Evolutionary conservation across 23 tunicate genomes (phyloP).

Genomic region (Oikopleura albicans): DNA sequence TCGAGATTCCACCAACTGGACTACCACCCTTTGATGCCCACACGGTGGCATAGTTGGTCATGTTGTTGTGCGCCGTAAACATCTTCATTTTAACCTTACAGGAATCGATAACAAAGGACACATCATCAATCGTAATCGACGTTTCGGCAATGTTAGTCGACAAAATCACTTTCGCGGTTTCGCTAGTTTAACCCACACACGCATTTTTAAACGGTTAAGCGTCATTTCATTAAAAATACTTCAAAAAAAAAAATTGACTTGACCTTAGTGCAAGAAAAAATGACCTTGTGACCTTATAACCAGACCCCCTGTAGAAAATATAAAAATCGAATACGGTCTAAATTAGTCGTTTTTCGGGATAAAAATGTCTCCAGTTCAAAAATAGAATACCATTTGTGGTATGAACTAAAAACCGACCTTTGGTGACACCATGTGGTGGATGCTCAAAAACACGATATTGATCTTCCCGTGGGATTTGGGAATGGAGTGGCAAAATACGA

Average conservation of each 20-base stretch:
- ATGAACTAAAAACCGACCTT: constrained; percentile 25
- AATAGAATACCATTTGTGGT: background rate
- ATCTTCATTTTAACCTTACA: constrained; percentile 96
- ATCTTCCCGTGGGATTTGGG: constrained; percentile 88
- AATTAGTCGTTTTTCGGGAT: background rate
- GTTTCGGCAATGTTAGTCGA: constrained; percentile 91
- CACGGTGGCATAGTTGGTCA: constrained; percentile 96
- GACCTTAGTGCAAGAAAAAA: too few relatives aligned
- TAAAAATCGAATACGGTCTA: too few relatives aligned
- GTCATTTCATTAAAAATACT: too few relatives aligned
- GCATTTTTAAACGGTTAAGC: too few relatives aligned
- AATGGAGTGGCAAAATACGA: constrained; percentile 56
- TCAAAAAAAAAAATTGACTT: too few relatives aligned
- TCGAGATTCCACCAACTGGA: constrained; percentile 57
- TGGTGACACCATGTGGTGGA: constrained; percentile 57
- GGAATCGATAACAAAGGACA: constrained; percentile 71
- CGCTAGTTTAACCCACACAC: too few relatives aligned
- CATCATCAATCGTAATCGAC: constrained; percentile 74
- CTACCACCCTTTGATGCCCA: constrained; percentile 76
- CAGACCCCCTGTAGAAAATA: too few relatives aligned
- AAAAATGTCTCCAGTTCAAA: background rate
- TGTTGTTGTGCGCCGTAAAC: constrained; percentile 60
- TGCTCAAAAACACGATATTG: constrained; percentile 68
- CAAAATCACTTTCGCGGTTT: constrained; percentile 51
- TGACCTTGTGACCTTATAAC: too few relatives aligned